Evolutionary conservation across 2,888 invertebrate genomes (phyloP).

Genomic region (Euzetes globulus): DNA sequence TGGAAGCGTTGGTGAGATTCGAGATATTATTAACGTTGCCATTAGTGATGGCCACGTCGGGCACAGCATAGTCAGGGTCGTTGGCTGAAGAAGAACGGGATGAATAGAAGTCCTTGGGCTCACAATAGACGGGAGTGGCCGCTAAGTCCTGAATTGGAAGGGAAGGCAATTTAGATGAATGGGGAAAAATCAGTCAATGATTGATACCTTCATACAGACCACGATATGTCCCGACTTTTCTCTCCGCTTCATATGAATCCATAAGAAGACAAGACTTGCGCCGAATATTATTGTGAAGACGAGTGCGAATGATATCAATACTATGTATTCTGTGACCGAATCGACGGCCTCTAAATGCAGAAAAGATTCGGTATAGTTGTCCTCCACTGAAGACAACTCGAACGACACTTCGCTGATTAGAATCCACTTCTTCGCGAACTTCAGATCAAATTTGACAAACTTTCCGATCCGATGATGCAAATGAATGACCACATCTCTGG

Average conservation of each 20-base stretch:
- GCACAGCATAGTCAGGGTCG: constrained; percentile 38
- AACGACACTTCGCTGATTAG: constrained; percentile 83
- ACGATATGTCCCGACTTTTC: constrained; percentile 35
- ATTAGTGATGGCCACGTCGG: constrained; percentile 32
- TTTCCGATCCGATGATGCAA: constrained; percentile 71
- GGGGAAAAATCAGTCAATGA: too few species aligned
- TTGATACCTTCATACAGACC: constrained; percentile 35
- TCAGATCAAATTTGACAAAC: constrained; percentile 67
- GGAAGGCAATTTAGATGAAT: too few species aligned
- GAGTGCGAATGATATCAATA: constrained; percentile 25
- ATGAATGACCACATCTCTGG: constrained; percentile 71
- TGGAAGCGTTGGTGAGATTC: neutral
- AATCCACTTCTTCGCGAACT: constrained; percentile 75
- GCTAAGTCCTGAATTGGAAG: constrained; percentile 26
- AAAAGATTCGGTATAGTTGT: constrained; percentile 59
- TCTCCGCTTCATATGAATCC: constrained; percentile 27
- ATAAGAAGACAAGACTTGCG: constrained; percentile 5
- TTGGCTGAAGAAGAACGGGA: constrained; percentile 20
- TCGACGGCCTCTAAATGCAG: constrained; percentile 43
- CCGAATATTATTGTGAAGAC: constrained; percentile 25
- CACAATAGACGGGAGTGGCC: constrained; percentile 37
- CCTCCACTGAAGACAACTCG: constrained; percentile 60
- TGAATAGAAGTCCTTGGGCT: constrained; percentile 34
- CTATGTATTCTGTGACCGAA: neutral
- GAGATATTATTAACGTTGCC: neutral